Evolutionary conservation across 2,113 vertebrate species (phyloP), one percentile per base, ranked within the genome.

Genomic region (Oenanthe oenanthe): DNA sequence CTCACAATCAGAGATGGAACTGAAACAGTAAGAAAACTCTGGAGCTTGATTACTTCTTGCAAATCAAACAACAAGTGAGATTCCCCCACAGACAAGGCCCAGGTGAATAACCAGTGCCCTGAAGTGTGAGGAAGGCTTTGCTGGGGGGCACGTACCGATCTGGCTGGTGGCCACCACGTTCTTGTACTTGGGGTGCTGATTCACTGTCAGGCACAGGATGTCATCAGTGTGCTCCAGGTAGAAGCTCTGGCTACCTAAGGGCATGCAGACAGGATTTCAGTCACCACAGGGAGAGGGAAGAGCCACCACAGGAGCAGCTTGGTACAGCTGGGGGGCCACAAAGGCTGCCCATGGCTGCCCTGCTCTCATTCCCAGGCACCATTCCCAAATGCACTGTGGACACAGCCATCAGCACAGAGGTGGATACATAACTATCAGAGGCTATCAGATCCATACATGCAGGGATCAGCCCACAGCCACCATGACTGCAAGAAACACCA

Each of bases 201-300:
- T 99, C 97, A 99, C 99, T 0, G 99, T 99, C 93, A 99, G 98
- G 95, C 99, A 99, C 45, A 99, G 98, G 96, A 99, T 99, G 97
- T 99, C 99, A 13, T 99, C 99, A 0, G 99, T 99, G 96, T 99
- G 99, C 85, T 99, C 99, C 97, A 99, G 97, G 97, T 99, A 99
- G 98, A 99, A 99, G 81, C 98, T 99, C 97, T 99, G 99, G 50
- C 98, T 98, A 68, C 99, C 99, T 99, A 96, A 91, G 28, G 58
- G 58, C 96, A 96, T 36, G 31, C 87, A 96, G 87, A 87, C 5
- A 73, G 6, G 45, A 7, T 24, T 92, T 85, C 40, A 71, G 85
- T 92, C 80, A 73, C 38, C 51, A 68, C 31, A 42, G 51, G 10
- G 13, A 17, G 1, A 63, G n/a, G 57, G 11, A 61, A 40, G 73